Evolutionary conservation across 2,797 vertebrate species (phyloP).

Genomic region (Schizopygopsis malacanthus): DNA sequence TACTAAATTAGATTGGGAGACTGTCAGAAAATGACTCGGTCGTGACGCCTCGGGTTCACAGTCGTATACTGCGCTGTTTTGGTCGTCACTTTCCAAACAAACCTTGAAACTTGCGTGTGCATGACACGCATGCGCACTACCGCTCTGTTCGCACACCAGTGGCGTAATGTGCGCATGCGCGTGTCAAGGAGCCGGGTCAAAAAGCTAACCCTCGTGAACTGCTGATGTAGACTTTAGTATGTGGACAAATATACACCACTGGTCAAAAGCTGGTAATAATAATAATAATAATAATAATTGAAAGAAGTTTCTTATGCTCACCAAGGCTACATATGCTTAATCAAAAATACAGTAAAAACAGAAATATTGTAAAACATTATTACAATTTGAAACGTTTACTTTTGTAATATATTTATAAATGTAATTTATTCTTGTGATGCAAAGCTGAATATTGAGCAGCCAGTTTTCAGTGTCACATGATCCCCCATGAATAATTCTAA

Average conservation of each 20-base stretch:
- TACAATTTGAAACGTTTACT: not conserved
- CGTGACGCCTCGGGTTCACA: not conserved
- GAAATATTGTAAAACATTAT: not conserved
- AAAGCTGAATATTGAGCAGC: not conserved
- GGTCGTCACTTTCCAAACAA: constrained; percentile 39
- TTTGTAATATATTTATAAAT: not conserved
- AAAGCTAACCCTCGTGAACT: not conserved
- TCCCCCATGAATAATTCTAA: not conserved
- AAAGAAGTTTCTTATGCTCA: not conserved
- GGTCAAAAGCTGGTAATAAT: not conserved
- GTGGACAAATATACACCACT: too few relatives aligned
- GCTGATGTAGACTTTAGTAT: not conserved
- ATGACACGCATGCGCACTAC: constrained; percentile 36
- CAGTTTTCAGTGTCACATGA: not conserved
- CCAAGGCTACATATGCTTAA: not conserved
- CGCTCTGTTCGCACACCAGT: not conserved
- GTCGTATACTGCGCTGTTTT: not conserved
- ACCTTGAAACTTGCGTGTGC: constrained; percentile 13
- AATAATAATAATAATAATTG: too few relatives aligned
- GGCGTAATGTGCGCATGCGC: not conserved
- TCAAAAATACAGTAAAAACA: not conserved
- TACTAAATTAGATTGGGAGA: not conserved
- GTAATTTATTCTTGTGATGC: not conserved
- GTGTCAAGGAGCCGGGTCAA: not conserved
- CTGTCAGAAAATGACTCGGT: not conserved